Evolutionary conservation across 1,140 invertebrate genomes (phyloP), one percentile per base, ranked within the genome.

Genomic region (Prorops nasuta): DNA sequence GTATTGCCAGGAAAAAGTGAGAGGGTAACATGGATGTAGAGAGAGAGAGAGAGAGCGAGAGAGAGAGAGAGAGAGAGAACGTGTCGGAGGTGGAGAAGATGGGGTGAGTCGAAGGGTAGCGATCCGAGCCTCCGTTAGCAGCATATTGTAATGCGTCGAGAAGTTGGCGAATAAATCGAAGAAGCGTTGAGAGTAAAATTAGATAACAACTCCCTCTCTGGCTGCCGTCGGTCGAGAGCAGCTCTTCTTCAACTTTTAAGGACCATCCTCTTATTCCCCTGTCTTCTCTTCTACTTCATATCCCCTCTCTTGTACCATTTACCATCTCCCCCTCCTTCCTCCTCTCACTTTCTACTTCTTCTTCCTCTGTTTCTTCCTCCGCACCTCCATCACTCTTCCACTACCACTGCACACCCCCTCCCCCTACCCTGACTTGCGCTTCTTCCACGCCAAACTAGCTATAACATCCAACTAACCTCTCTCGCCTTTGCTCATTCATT

Each of bases 131-230:
- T 66, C 64, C 64, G 67, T 73, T 74, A 70, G 71, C 57, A 71
- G 73, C 74, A 77, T 77, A 77, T 77, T 77, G 74, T 76, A 77
- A 77, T 74, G 72, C 69, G 68, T 65, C 67, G 66, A 72, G 63
- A 77, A 77, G 74, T 77, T 77, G 63, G 73, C 65, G 73, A 74
- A 77, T 77, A 77, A 77, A 77, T 77, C 74, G 74, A 77, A 77
- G 71, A 76, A 77, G 73, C 71, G 73, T 76, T 77, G 72, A 75
- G 72, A 76, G 74, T 77, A 74, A 77, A 77, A 77, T 77, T 77
- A 77, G 74, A 76, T 77, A 77, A 77, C 73, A 76, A 76, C 72
- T 74, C 68, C 64, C 62, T 58, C 55, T 57, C 47, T 67, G 58
- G 59, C 60, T 64, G 59, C 57, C 54, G 59, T 63, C 53, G 37